phyloP scores from a whole-genome alignment of 1,140 invertebrate genomes.

The Chelonus insularis region DNA sequence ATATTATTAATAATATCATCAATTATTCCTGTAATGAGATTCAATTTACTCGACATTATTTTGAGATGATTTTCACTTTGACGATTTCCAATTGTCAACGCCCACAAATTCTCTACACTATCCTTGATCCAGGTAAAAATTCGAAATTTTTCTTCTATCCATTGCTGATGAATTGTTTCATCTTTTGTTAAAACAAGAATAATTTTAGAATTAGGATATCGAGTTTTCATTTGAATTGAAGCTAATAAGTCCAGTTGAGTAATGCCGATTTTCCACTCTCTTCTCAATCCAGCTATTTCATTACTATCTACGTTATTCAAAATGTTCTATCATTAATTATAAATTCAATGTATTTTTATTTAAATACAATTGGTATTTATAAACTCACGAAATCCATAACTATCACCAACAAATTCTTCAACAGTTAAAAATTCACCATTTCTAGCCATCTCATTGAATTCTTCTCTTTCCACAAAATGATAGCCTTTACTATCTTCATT shows the following conservation, averaged over 20 bases:
- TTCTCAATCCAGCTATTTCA: slow-evolving; percentile 35
- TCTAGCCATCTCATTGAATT: slow-evolving; percentile 27
- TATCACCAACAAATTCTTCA: slow-evolving; percentile 41
- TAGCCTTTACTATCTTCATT: slow-evolving; percentile 30
- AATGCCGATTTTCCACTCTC: slow-evolving; percentile 44
- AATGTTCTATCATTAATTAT: too few species aligned
- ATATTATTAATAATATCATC: slow-evolving; percentile 33
- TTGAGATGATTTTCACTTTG: slow-evolving; percentile 17
- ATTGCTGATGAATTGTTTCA: slow-evolving; percentile 36
- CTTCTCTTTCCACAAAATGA: slow-evolving; percentile 31
- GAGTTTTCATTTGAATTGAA: slow-evolving; percentile 38
- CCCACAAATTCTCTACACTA: slow-evolving; percentile 35
- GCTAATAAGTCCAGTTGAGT: slow-evolving; percentile 41
- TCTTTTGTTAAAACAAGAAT: slow-evolving; percentile 37
- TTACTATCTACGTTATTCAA: slow-evolving; percentile 39
- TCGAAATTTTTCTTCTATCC: slow-evolving; percentile 42
- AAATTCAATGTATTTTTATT: slow-evolving; percentile 12
- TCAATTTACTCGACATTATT: slow-evolving; percentile 25
- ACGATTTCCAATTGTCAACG: slow-evolving; percentile 28
- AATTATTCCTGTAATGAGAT: slow-evolving; percentile 34
- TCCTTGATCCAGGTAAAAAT: slow-evolving; percentile 39
- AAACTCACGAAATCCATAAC: slow-evolving; percentile 48
- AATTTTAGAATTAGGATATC: slow-evolving; percentile 39
- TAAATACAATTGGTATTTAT: background rate
- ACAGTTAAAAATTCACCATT: slow-evolving; percentile 42